Evolutionary conservation across 2,888 invertebrate genomes (phyloP), one percentile per base, ranked within the genome.

Genomic region (Shargacucullia verbasci): DNA sequence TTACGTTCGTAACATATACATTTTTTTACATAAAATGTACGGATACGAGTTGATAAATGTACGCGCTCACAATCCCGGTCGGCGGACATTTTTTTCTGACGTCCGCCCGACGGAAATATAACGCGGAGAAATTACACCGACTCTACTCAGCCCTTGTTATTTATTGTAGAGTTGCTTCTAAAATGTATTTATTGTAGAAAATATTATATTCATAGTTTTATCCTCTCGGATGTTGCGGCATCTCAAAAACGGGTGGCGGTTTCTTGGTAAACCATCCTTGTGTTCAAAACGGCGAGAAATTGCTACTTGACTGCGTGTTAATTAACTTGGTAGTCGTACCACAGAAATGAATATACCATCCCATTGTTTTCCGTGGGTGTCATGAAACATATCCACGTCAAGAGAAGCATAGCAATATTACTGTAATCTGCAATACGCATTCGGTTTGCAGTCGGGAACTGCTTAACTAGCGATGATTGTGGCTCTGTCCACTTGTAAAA

Each of bases 21-120:
- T 39, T 63, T 66, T 65, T 70, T 57, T 54, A 12, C 52, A 57
- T 52, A 64, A 70, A 73, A 73, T 69, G 58, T 48, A 63, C 49
- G 50, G 54, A 64, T 60, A 60, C 34, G 52, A 37, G 35, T 60
- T 80, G 69, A 73, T 78, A 76, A 76, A 78, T 80, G 64, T 70
- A 45, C 65, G 47, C 72, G 50, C 59, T 54, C 63, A 53, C 61
- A 68, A 73, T 75, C 63, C 63, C 54, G 54, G 64, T 45, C 40
- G 55, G 31, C 49, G 45, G 63, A 60, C 53, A 71, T 76, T 80
- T 78, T 78, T 69, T 73, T 57, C 58, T 52, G 52, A 56, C 58
- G 61, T 54, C 73, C 40, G 41, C 35, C 47, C 57, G 58, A 56
- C 61, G 68, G 67, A 70, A 70, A 65, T 68, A 70, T 73, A 68